These are phyloP conservation scores for Psettodes erumei DNA, from an alignment of 2,113 vertebrate species.

Conservation along the genomic window DNA sequence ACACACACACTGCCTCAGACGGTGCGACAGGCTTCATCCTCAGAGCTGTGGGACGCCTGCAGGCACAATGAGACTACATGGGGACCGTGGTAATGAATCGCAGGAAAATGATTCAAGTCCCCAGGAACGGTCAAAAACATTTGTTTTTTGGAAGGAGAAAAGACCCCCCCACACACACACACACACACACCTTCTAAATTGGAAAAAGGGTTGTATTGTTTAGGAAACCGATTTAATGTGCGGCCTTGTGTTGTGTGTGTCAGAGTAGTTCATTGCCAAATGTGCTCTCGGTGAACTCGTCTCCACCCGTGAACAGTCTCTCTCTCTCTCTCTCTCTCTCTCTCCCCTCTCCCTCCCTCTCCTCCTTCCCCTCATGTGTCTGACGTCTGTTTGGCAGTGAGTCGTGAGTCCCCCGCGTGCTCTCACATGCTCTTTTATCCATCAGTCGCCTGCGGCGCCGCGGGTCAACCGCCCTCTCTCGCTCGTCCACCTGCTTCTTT, in stretches of 20 bases:
- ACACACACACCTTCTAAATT: background rate
- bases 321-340: constrained; percentile 4
- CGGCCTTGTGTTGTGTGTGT: constrained; percentile 2
- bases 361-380: constrained; percentile 31
- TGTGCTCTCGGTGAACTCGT: constrained; percentile 43
- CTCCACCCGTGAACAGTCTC: constrained; percentile 32
- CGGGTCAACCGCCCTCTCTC: constrained; percentile 35
- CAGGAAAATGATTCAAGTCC: background rate
- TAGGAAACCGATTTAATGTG: constrained; percentile 7
- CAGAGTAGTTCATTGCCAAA: constrained; percentile 19
- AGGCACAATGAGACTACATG: constrained; percentile 5
- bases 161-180: too few relatives aligned
- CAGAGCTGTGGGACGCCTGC: constrained; percentile 6
- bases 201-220: background rate
- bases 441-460: constrained; percentile 43
- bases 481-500: constrained; percentile 55
- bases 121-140: background rate
- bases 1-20: too few relatives aligned
- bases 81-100: background rate
- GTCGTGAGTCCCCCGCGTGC: constrained; percentile 51
- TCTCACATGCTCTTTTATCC: constrained; percentile 70
- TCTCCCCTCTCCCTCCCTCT: constrained; percentile 15
- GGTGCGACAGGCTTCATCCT: background rate
- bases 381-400: constrained; percentile 61
- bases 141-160: too few relatives aligned